Evolutionary conservation across 2,888 invertebrate genomes (phyloP).

Genomic region (Tanytarsus gracilentus): DNA sequence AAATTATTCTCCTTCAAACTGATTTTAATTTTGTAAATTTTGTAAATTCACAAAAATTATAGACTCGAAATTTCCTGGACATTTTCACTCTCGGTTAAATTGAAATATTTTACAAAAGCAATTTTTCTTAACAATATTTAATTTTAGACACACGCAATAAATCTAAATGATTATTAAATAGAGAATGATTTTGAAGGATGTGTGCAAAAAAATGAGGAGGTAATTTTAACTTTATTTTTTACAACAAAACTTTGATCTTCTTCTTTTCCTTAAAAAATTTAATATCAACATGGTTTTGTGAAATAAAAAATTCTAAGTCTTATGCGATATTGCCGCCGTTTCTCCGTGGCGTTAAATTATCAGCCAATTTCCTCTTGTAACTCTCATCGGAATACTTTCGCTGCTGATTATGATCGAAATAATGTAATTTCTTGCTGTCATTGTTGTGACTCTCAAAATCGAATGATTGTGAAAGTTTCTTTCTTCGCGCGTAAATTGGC

Average conservation of each 20-base stretch:
- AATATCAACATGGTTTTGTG: slow-evolving; percentile 15
- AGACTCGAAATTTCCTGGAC: too few relatives aligned
- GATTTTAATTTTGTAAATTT: background rate
- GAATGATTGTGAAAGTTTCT: background rate
- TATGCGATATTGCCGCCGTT: slow-evolving; percentile 19
- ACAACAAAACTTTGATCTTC: too few relatives aligned
- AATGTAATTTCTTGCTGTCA: slow-evolving; percentile 11
- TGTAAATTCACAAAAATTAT: too few relatives aligned
- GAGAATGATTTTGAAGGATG: too few relatives aligned
- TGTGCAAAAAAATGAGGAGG: slow-evolving; percentile 15
- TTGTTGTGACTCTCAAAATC: slow-evolving; percentile 6
- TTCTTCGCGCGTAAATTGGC: background rate
- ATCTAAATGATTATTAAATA: too few relatives aligned
- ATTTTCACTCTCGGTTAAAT: too few relatives aligned
- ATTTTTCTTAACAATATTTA: too few relatives aligned
- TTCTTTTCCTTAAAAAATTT: slow-evolving; percentile 9
- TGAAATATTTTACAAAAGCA: too few relatives aligned
- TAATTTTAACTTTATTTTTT: slow-evolving; percentile 16
- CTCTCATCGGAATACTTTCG: slow-evolving; percentile 24
- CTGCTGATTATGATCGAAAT: slow-evolving; percentile 20
- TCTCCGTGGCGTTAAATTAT: background rate
- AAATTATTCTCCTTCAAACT: background rate
- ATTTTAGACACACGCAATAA: too few relatives aligned
- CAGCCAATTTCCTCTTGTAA: slow-evolving; percentile 9
- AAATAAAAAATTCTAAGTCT: background rate